Conservation (phyloP, 2,113 vertebrate genomes). For the Smithornis capensis region DNA sequence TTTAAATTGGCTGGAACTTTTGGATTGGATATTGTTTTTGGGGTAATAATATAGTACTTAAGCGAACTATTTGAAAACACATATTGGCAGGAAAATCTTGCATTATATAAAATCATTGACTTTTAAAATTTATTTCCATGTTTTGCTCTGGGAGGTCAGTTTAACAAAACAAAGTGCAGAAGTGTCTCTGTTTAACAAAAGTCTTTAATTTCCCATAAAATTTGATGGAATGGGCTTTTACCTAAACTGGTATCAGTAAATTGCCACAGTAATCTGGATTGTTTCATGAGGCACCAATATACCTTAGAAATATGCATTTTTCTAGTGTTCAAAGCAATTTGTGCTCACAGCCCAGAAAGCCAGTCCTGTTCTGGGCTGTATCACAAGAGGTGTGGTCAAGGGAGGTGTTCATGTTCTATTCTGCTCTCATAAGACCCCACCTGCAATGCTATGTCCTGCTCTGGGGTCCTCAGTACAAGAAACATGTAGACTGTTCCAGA, state of each 20-base stretch:
- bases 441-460: not conserved
- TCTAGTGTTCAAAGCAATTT: not conserved
- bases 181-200: not conserved
- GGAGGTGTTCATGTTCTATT: not conserved
- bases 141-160: not conserved
- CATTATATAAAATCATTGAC: not conserved
- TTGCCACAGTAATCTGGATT: not conserved
- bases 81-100: not conserved
- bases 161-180: not conserved
- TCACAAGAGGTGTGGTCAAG: fast-evolving
- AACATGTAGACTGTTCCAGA: not conserved
- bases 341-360: not conserved
- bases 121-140: not conserved
- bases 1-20: not conserved
- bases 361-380: not conserved
- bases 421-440: not conserved
- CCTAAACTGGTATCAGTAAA: not conserved
- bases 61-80: not conserved
- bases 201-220: not conserved
- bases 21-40: not conserved
- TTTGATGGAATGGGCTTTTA: not conserved
- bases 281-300: not conserved
- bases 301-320: not conserved
- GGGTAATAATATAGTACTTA: not conserved
- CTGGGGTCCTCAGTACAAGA: not conserved